Conservation (phyloP, 2,797 vertebrate species). For the Tympanoctomys barrerae region DNA sequence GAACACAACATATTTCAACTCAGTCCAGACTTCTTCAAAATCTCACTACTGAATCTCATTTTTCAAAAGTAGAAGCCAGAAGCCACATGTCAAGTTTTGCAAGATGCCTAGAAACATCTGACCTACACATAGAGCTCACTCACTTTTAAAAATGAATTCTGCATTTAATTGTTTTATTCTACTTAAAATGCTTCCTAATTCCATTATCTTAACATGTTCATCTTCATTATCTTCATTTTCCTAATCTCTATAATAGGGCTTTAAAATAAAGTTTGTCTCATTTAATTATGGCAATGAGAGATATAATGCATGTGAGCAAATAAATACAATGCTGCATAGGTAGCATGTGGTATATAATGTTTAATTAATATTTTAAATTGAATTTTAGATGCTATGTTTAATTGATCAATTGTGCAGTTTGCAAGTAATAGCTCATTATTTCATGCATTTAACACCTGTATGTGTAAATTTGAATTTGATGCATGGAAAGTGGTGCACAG, state of each 20-base stretch:
- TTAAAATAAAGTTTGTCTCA: not conserved
- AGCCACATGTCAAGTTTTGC: constrained; percentile 18
- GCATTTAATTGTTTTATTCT: constrained; percentile 8
- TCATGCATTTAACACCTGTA: not conserved
- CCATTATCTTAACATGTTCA: not conserved
- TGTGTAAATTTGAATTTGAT: not conserved
- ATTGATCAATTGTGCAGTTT: not conserved
- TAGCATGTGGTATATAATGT: not conserved
- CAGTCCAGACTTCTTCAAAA: not conserved
- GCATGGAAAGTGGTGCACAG: not conserved
- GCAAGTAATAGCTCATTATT: not conserved
- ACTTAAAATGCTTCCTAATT: not conserved
- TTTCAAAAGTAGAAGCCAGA: constrained; percentile 39
- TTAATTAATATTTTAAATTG: constrained; percentile 14
- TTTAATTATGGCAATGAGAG: not conserved
- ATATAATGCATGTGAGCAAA: not conserved
- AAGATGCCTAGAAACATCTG: not conserved
- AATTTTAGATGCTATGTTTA: not conserved
- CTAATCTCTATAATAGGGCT: not conserved
- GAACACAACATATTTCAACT: not conserved
- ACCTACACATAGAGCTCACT: not conserved
- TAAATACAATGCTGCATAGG: not conserved
- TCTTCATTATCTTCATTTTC: not conserved
- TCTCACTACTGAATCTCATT: not conserved
- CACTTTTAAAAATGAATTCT: not conserved